These are phyloP conservation scores for Pituophis catenifer DNA, from an alignment of 2,113 vertebrate genomes.

Conservation along the genomic window DNA sequence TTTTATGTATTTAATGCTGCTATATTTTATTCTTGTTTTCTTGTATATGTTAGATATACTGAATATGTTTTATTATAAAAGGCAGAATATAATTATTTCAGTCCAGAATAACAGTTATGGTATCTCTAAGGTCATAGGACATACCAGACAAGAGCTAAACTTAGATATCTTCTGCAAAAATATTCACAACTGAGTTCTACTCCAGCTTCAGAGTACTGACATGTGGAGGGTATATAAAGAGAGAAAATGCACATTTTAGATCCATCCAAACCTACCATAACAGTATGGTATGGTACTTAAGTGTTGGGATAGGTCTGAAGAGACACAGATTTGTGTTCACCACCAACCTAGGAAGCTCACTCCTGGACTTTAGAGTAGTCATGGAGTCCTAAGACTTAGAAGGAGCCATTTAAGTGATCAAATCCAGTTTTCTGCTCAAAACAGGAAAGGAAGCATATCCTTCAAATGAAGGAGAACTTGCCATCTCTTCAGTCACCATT, in stretches of 20 bases:
- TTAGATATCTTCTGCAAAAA: neutral
- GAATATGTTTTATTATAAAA: neutral
- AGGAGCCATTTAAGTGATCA: neutral
- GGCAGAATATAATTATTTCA: neutral
- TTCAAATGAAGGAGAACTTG: neutral
- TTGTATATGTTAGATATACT: neutral
- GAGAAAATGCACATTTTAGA: neutral
- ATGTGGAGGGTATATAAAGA: neutral
- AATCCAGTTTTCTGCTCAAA: neutral
- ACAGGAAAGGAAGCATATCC: neutral
- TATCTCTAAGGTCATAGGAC: neutral
- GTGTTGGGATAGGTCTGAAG: neutral
- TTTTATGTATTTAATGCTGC: neutral
- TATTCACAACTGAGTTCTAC: neutral
- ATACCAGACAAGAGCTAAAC: neutral
- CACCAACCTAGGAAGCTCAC: neutral
- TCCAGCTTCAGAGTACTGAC: neutral
- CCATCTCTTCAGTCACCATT: neutral
- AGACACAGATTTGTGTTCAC: neutral
- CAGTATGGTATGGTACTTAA: neutral
- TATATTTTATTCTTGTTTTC: neutral
- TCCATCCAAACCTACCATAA: neutral
- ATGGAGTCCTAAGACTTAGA: neutral
- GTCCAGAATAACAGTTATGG: neutral
- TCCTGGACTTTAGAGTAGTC: neutral